These are phyloP conservation scores for Brachionus paranguensis DNA, from an alignment of 1,140 invertebrate species.

Conservation along the genomic window DNA sequence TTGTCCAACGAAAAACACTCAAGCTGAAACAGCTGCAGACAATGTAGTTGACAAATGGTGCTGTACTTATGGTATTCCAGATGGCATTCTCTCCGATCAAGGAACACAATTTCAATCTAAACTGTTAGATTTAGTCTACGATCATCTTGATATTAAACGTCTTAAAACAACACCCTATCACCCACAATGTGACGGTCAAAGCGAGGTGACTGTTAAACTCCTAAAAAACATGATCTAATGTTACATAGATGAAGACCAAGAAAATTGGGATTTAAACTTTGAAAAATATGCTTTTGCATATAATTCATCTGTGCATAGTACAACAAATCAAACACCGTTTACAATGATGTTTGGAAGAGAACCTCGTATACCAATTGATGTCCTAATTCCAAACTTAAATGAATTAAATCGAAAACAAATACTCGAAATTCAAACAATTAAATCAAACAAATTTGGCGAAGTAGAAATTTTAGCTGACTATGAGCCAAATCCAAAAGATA, in stretches of 20 bases:
- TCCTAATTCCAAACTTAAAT: conserved; percentile 4
- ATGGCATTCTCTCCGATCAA: conserved; percentile 49
- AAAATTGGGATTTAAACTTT: background rate
- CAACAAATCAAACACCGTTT: background rate
- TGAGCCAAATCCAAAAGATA: background rate
- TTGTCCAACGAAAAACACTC: conserved; percentile 47
- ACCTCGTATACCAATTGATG: conserved; percentile 1
- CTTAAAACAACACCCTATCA: conserved; percentile 43
- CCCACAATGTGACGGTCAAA: conserved; percentile 43
- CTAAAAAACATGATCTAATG: conserved; percentile 36
- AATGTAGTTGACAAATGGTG: conserved; percentile 47
- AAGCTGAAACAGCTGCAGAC: conserved; percentile 49
- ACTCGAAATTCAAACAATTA: conserved; percentile 8
- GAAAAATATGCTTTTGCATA: background rate
- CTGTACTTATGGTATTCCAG: conserved; percentile 48
- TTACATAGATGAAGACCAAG: background rate
- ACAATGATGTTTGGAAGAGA: conserved; percentile 8
- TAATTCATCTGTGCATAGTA: background rate
- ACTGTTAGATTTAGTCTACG: conserved; percentile 42
- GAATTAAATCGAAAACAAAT: background rate
- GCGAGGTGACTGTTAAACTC: conserved; percentile 46
- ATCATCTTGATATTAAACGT: conserved; percentile 40
- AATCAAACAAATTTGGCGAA: background rate
- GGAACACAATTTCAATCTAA: conserved; percentile 44
- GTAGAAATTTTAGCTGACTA: conserved; percentile 16